Percentiles rank a stretch among this genome's conserved stretches.
phyloP scores from a whole-genome alignment of 64 coral and sea anemone genomes.

The Montipora sp. region DNA sequence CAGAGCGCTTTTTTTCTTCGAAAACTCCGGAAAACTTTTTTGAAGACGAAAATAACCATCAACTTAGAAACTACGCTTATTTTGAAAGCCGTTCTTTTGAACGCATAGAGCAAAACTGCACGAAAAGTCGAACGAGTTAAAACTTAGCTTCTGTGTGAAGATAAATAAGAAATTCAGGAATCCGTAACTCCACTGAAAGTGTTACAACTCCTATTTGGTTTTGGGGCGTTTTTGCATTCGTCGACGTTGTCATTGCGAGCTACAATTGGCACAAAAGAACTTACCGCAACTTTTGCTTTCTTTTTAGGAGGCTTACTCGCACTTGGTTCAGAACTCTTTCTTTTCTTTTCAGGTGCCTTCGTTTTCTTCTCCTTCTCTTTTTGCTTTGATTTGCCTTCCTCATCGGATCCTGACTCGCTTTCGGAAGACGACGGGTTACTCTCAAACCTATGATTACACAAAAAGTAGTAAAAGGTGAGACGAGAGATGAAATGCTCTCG shows the following conservation, averaged over 20 bases:
- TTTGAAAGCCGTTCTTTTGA: not conserved
- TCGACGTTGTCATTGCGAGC: not conserved
- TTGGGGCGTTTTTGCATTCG: not conserved
- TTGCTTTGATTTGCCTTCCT: conserved; percentile 41
- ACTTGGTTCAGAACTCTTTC: conserved; percentile 63
- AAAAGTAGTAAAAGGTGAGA: not conserved
- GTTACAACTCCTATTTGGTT: not conserved
- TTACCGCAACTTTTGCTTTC: conserved; percentile 75
- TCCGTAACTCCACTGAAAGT: not conserved
- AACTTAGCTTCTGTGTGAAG: too few relatives aligned
- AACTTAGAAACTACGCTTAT: too few relatives aligned
- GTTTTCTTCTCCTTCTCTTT: conserved; percentile 81
- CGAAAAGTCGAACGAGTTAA: too few relatives aligned
- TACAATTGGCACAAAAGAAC: not conserved
- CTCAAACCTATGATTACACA: conserved; percentile 68
- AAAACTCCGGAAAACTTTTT: not conserved
- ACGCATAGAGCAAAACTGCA: too few relatives aligned
- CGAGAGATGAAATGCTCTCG: not conserved
- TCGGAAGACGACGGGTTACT: conserved; percentile 82
- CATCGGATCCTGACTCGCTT: conserved; percentile 66
- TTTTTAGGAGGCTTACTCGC: conserved; percentile 73
- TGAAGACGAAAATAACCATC: too few relatives aligned
- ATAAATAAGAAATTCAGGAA: too few relatives aligned
- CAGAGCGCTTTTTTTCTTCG: not conserved
- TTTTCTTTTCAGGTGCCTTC: conserved; percentile 85